Base-by-base conservation (phyloP, 2,113 vertebrate species). In the Festucalex cinctus region DNA sequence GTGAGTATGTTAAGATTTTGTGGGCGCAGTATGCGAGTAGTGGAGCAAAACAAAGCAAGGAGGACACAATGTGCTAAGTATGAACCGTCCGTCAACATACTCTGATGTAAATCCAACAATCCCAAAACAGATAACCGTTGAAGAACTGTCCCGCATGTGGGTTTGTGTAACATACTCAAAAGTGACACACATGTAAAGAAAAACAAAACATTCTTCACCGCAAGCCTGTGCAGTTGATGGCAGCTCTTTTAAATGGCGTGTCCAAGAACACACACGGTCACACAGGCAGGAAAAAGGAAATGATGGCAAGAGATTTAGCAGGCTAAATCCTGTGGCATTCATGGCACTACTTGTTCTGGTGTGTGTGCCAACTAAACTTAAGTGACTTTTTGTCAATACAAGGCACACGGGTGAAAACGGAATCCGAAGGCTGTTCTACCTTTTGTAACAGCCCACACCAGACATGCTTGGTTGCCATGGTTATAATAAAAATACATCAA, bases 321-420 rank as follows among this genome's bases (percentile, higher is more conserved):
- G 63, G 62, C 66, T 71, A 74, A 83, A 79, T 71, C 83, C 75
- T 48, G n/a, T 61, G n/a, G 43, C 24, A 72, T 74, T 74, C 35
- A 58, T 64, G 54, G 68, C 20, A 44, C 79, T 77, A 76, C 28
- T 58, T 74, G 71, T 20, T 35, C 41, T 49, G 69, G 60, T 61
- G 70, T 73, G 63, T 8, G 24, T 44, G 59, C 54, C 14, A 36
- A 65, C 66, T 62, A 66, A 41, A 58, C 63, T 53, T 57, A 41
- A 22, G 37, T 22, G 58, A 57, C 61, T 41, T 43, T 62, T 46
- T 74, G 20, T 79, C 28, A 76, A 61, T 5, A 63, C 12, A 60
- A 68, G 1, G 26, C 65, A 35, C n/a, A 44, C 63, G 36, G 24
- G n/a, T 26, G 46, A 28, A n/a, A 69, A 6, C 16, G 1, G 14